Conservation (phyloP, 1,140 invertebrate genomes). For the Temnothorax curvispinosus region DNA sequence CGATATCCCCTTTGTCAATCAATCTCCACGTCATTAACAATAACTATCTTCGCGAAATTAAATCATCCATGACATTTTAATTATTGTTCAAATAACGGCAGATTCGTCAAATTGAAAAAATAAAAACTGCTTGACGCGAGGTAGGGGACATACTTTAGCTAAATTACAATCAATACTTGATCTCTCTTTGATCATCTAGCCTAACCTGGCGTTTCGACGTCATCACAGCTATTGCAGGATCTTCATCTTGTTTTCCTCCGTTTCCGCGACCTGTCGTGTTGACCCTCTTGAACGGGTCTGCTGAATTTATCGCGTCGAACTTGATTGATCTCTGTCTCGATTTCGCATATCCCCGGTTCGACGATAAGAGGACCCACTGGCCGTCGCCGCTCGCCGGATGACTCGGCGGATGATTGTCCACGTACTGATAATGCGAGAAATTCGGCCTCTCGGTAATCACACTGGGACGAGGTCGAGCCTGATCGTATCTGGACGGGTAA, state of each 20-base stretch:
- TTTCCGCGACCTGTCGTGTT: neutral
- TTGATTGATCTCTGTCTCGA: constrained; percentile 84
- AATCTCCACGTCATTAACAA: neutral
- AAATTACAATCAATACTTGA: neutral
- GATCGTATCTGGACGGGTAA: constrained; percentile 75
- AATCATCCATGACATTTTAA: neutral
- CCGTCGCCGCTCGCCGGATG: constrained; percentile 89
- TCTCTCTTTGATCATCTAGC: constrained; percentile 70
- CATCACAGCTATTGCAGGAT: constrained; percentile 76
- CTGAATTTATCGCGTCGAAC: constrained; percentile 81
- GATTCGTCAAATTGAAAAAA: neutral
- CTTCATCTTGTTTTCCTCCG: constrained; percentile 47
- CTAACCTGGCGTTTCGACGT: constrained; percentile 84
- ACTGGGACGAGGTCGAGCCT: constrained; percentile 63
- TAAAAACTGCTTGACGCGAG: neutral
- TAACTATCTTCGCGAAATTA: neutral
- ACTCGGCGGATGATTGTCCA: constrained; percentile 81
- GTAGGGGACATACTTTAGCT: neutral
- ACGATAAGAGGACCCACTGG: constrained; percentile 91
- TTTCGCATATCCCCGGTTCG: constrained; percentile 90
- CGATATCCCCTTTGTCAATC: neutral
- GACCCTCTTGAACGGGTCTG: constrained; percentile 79
- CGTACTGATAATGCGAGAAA: constrained; percentile 83
- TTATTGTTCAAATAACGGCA: neutral
- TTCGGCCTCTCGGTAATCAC: constrained; percentile 78